Conservation (phyloP, 2,888 invertebrate genomes). For the Ennomos fuscantarius region DNA sequence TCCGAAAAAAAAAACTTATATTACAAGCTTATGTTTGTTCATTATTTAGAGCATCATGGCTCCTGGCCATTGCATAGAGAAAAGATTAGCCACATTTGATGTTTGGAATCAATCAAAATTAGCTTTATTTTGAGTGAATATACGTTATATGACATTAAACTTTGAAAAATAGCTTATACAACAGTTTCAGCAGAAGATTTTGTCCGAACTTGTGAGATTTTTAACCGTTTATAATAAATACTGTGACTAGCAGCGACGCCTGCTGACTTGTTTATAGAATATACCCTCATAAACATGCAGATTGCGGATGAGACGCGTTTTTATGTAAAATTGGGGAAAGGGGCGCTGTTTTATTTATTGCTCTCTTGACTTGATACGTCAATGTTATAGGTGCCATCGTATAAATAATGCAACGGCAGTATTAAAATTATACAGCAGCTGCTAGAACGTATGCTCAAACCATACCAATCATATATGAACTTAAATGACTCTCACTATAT, state of each 20-base stretch:
- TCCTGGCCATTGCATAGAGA: too few species aligned
- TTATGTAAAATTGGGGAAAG: slow-evolving; percentile 81
- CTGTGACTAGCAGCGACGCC: slow-evolving; percentile 41
- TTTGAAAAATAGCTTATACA: too few species aligned
- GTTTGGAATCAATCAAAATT: too few species aligned
- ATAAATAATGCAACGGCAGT: slow-evolving; percentile 61
- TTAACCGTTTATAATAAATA: slow-evolving; percentile 26
- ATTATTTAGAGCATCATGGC: not conserved
- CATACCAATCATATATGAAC: too few species aligned
- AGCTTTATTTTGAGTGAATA: too few species aligned
- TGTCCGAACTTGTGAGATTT: slow-evolving; percentile 22
- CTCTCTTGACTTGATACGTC: slow-evolving; percentile 78
- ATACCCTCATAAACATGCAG: slow-evolving; percentile 85
- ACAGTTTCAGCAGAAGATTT: too few species aligned
- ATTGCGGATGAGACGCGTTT: slow-evolving; percentile 83
- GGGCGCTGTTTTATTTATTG: slow-evolving; percentile 83
- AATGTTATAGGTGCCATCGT: slow-evolving; percentile 58
- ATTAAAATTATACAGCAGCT: slow-evolving; percentile 50
- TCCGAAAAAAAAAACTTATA: not conserved
- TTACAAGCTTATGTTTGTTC: not conserved
- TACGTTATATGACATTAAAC: too few species aligned
- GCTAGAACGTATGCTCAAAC: too few species aligned
- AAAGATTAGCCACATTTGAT: too few species aligned
- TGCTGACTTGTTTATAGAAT: slow-evolving; percentile 82
- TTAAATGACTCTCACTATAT: too few species aligned